Percentiles rank a stretch among this genome's conserved stretches.
Conservation (phyloP, 1,140 invertebrate species). For the Neotoxoptera formosana region DNA sequence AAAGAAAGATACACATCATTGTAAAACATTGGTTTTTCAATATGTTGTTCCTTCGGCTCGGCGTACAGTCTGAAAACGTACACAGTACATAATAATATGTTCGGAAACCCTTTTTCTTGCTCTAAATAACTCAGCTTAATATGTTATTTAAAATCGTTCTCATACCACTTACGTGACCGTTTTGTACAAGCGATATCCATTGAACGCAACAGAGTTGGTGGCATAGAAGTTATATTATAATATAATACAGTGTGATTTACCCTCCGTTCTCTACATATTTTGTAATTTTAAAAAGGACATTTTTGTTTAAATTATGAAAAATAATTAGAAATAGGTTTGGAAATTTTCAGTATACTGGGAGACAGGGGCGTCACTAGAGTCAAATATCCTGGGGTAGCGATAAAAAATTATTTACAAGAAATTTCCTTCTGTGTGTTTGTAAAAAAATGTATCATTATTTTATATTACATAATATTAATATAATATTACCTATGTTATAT, state of each 20-base stretch:
- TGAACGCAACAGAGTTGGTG: neutral
- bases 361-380: too few species aligned
- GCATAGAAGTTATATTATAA: neutral
- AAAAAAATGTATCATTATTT: too few species aligned
- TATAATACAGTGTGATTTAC: neutral
- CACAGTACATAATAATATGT: neutral
- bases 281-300: neutral
- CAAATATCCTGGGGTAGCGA: too few species aligned
- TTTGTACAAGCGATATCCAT: constrained; percentile 34
- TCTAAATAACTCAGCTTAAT: neutral
- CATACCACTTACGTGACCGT: constrained; percentile 41
- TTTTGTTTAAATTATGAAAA: neutral
- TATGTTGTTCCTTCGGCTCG: neutral
- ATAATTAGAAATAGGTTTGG: neutral
- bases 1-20: neutral
- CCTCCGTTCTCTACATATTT: neutral
- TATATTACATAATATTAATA: too few species aligned
- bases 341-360: neutral
- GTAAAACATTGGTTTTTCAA: neutral
- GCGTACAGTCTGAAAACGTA: neutral
- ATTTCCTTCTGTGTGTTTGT: too few species aligned
- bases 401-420: too few species aligned
- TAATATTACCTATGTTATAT: too few species aligned
- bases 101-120: neutral
- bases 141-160: constrained; percentile 41